phyloP scores from a whole-genome alignment of 2,113 vertebrate species.

The Myiopsitta monachus region DNA sequence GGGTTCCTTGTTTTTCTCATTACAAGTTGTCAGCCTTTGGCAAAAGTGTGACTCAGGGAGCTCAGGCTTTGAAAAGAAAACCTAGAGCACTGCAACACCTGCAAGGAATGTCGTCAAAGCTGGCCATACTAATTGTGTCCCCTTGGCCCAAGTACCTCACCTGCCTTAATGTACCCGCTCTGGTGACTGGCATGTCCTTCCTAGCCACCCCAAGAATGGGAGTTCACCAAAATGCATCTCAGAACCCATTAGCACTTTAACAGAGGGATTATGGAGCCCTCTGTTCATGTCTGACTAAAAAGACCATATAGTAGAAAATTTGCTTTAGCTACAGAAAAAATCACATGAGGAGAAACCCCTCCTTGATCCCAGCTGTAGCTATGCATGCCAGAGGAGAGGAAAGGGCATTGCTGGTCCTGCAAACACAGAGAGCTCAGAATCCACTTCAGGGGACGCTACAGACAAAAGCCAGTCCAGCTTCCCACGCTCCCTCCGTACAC shows the following conservation, averaged over 20 bases:
- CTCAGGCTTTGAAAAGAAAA: neutral
- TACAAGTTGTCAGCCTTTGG: neutral
- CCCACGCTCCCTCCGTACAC: neutral
- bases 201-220: neutral
- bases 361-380: neutral
- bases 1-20: neutral
- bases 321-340: neutral
- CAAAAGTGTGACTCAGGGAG: neutral
- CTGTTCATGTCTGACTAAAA: neutral
- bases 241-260: neutral
- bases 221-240: neutral
- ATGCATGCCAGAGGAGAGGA: neutral
- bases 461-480: neutral
- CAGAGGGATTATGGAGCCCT: neutral
- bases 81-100: neutral
- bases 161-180: neutral
- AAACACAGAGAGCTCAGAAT: neutral
- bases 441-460: neutral
- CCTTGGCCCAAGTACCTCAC: neutral
- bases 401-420: neutral
- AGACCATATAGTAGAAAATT: neutral
- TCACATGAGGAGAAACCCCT: neutral
- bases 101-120: fast-evolving
- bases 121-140: neutral
- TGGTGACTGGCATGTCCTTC: neutral